Evolutionary conservation across 2,888 invertebrate genomes (phyloP).

Genomic region (Leptopilina syphax): DNA sequence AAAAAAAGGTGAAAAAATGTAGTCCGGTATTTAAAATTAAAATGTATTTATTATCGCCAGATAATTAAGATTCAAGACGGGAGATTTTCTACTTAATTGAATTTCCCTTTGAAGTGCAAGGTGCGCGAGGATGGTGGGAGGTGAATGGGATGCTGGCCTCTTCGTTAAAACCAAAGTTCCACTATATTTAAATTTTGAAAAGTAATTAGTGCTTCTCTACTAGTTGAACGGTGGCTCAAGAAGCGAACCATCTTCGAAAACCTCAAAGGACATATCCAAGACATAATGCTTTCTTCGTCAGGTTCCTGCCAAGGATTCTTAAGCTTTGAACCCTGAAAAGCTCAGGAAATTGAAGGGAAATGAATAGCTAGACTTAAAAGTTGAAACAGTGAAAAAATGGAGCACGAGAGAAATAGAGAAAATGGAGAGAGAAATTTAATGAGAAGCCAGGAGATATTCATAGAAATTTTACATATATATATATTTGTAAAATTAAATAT

Average conservation of each 20-base stretch:
- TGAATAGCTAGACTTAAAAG: constrained; percentile 38
- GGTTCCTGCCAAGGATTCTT: constrained; percentile 18
- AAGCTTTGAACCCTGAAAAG: constrained; percentile 47
- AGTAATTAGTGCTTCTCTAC: constrained; percentile 25
- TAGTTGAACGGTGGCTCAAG: neutral
- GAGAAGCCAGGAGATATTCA: neutral
- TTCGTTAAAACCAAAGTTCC: neutral
- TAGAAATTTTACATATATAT: neutral
- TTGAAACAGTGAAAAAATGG: constrained; percentile 20
- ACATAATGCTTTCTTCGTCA: neutral
- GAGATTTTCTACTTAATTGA: neutral
- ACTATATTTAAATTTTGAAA: constrained; percentile 21
- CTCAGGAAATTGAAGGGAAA: constrained; percentile 39
- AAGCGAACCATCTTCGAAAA: constrained; percentile 8
- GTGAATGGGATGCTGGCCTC: neutral
- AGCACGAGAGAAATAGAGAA: neutral
- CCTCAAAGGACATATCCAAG: constrained; percentile 19
- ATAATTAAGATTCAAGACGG: neutral
- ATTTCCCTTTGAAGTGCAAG: neutral
- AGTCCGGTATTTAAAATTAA: too few species aligned
- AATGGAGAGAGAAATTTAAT: neutral
- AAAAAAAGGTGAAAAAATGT: too few species aligned
- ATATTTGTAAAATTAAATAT: neutral
- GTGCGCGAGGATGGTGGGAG: too few species aligned
- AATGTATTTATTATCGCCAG: too few species aligned